A percentile compares a stretch with the other conserved stretches of the same genome.
Conservation (phyloP, 2,797 vertebrate species). For the Trachops cirrhosus region DNA sequence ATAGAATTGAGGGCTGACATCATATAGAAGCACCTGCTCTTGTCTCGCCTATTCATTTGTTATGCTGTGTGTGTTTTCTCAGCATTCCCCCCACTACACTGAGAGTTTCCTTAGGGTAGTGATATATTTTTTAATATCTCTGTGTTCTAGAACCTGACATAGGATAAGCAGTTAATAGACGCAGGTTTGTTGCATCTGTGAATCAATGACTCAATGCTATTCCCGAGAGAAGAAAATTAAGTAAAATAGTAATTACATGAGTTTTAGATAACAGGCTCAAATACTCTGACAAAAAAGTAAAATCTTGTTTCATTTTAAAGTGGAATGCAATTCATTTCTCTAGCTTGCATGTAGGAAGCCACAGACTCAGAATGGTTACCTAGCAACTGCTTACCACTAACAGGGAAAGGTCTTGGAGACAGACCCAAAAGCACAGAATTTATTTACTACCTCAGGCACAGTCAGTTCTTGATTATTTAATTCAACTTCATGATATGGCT, state of each 20-base stretch:
- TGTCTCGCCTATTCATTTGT: not conserved
- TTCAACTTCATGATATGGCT: not conserved
- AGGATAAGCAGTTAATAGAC: not conserved
- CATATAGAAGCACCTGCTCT: not conserved
- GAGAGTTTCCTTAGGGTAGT: not conserved
- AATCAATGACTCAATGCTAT: not conserved
- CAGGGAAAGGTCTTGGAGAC: not conserved
- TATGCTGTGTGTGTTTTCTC: not conserved
- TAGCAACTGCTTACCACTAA: constrained; percentile 20
- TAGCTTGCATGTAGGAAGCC: not conserved
- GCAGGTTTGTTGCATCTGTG: not conserved
- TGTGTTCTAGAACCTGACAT: not conserved
- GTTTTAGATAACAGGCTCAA: not conserved
- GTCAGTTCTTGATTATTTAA: constrained; percentile 7
- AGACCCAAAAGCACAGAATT: not conserved
- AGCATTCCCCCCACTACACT: not conserved
- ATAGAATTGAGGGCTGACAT: not conserved
- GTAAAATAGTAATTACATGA: not conserved
- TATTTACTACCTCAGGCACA: not conserved
- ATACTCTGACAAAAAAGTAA: not conserved
- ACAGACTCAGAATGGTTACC: not conserved
- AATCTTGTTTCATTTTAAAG: constrained; percentile 18
- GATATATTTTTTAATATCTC: not conserved
- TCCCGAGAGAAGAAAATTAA: not conserved
- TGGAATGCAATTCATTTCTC: not conserved